Evolutionary conservation across 2,797 vertebrate species (phyloP), one percentile per base, ranked within the genome.

Genomic region (Neosilurus hyrtlii): DNA sequence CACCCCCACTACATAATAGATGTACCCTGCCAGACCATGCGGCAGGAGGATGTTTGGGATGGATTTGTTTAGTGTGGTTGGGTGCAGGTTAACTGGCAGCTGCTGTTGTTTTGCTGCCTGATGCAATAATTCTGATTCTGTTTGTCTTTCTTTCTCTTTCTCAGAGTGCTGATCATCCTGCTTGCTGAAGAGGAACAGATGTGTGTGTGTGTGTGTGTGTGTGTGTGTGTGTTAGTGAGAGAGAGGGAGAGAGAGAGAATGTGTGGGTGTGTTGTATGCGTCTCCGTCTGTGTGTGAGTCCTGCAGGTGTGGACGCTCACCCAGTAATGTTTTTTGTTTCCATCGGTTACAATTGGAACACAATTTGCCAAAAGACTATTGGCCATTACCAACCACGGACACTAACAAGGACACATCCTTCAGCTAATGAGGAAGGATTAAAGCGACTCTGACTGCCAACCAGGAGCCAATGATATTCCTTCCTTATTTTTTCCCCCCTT

Each of bases 331-430:
- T 68, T 68, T 87, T 90, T 88, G 90, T 90, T 86, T 83, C 82
- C 89, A 89, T 89, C 88, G 87, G 91, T 92, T 91, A 89, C 90
- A 90, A 88, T 91, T 89, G 91, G 90, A 91, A 86, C 63, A 88
- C 90, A 93, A 92, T 87, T 87, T 94, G 94, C 93, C 93, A 95
- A 93, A 93, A 88, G 86, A 87, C 88, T 83, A 76, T 82, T 54
- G 76, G 76, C 85, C 65, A 81, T 81, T 83, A 84, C 76, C 26
- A n/a, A 85, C 83, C 82, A 82, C 78, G 77, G 86, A 88, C 81
- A 66, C 84, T 80, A 82, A 87, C 62, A 85, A 67, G 72, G 76
- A 88, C 83, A 49, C 56, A 57, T 85, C 84, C 85, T 89, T 83
- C 83, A 83, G 74, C 86, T 81, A 88, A 85, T 89, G 73, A 83